phyloP scores from a whole-genome alignment of 1,140 invertebrate species.

The Trichoplusia ni region DNA sequence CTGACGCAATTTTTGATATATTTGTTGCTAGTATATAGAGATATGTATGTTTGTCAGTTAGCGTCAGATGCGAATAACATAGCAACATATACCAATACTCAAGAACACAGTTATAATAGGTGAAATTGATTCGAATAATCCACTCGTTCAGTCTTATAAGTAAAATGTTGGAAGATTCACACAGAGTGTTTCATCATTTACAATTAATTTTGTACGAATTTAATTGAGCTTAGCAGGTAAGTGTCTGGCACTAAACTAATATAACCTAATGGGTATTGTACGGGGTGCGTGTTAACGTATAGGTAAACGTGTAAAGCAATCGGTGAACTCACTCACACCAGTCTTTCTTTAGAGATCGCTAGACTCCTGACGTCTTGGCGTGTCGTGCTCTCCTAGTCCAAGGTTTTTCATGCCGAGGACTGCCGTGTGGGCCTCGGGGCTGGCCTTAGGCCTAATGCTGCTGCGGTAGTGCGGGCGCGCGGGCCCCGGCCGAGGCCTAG shows the following conservation, averaged over 20 bases:
- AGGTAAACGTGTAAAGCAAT: constrained; percentile 34
- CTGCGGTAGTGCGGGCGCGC: constrained; percentile 40
- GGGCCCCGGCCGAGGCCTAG: constrained; percentile 51
- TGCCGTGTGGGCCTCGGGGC: constrained; percentile 26
- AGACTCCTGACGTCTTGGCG: constrained; percentile 38
- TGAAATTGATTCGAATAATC: constrained; percentile 15
- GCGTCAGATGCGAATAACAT: no score
- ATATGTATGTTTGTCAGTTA: no score
- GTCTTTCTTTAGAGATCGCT: constrained; percentile 46
- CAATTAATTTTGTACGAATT: constrained; percentile 40
- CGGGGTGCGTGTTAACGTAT: constrained; percentile 10
- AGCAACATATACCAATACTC: constrained; percentile 13
- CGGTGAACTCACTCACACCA: constrained; percentile 24
- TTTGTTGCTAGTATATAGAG: no score
- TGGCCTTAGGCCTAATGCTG: constrained; percentile 48
- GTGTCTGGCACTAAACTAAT: constrained; percentile 9
- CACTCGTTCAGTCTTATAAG: constrained; percentile 45
- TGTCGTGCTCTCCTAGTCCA: constrained; percentile 43
- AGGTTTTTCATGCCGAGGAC: constrained; percentile 68
- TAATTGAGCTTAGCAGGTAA: constrained; percentile 33
- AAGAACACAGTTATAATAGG: constrained; percentile 14
- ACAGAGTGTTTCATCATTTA: constrained; percentile 24
- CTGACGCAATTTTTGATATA: no score
- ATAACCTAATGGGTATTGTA: constrained; percentile 11
- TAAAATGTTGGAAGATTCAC: constrained; percentile 35